Evolutionary conservation across 1,140 invertebrate genomes (phyloP).

Genomic region (fruit fly (Drosophila melanogaster)): DNA sequence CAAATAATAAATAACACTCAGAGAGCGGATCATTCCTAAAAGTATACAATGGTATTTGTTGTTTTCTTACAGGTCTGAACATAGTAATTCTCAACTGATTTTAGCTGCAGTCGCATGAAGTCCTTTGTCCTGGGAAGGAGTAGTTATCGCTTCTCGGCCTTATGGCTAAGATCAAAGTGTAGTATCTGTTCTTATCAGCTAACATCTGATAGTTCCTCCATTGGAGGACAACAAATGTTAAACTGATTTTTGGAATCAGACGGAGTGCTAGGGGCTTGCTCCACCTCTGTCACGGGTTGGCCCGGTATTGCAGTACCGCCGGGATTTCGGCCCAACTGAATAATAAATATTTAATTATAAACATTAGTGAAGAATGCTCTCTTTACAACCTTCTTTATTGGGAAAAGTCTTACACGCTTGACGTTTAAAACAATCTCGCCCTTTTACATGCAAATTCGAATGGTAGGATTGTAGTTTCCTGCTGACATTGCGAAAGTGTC

Average conservation of each 20-base stretch:
- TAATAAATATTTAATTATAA: constrained; percentile 21
- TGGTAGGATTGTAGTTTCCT: constrained; percentile 1
- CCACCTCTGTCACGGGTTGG: constrained; percentile 61
- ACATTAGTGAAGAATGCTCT: not conserved
- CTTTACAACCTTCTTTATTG: not conserved
- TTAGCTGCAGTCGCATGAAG: not conserved
- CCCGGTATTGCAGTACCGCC: constrained; percentile 86
- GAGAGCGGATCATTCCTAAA: too few species aligned
- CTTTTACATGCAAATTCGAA: constrained; percentile 49
- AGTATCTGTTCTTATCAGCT: constrained; percentile 89
- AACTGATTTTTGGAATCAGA: constrained; percentile 84
- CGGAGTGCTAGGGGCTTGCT: constrained; percentile 58
- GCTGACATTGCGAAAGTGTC: constrained; percentile 1
- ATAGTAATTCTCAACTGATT: constrained; percentile 4
- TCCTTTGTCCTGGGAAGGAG: constrained; percentile 72
- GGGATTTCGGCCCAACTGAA: constrained; percentile 54
- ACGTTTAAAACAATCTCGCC: constrained; percentile 33
- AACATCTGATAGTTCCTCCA: constrained; percentile 87
- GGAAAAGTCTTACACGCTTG: not conserved
- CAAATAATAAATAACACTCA: too few species aligned
- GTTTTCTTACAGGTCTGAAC: too few species aligned
- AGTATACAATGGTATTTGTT: too few species aligned
- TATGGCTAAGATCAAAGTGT: constrained; percentile 86
- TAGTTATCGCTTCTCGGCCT: constrained; percentile 85
- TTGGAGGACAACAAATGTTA: constrained; percentile 86